A percentile compares a stretch with the other conserved stretches of the same genome.
phyloP scores from a whole-genome alignment of 2,113 vertebrate genomes.

The Girardinichthys multiradiatus region DNA sequence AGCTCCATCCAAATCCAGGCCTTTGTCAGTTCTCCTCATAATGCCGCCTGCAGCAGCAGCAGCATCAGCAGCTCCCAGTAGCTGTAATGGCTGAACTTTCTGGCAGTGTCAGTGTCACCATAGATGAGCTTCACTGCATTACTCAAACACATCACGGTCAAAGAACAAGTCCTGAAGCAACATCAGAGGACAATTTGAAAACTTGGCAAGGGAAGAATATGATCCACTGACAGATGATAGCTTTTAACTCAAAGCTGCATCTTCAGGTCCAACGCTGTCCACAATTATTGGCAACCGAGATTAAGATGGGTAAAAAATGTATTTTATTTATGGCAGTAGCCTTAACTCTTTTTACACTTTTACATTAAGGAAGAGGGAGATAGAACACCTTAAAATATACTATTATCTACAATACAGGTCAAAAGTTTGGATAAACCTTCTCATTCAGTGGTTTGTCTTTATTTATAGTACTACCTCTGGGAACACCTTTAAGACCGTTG shows the following conservation, averaged over 20 bases:
- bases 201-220: slow-evolving; percentile 13
- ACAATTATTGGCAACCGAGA: neutral
- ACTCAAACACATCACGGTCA: slow-evolving; percentile 13
- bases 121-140: slow-evolving; percentile 30
- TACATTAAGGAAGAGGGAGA: no score
- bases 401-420: no score
- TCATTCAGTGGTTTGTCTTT: no score
- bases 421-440: no score
- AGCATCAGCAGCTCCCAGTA: slow-evolving; percentile 18
- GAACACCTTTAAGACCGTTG: no score
- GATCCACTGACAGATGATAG: neutral
- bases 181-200: neutral
- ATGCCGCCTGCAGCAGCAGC: slow-evolving; percentile 22
- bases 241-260: neutral
- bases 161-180: slow-evolving; percentile 15
- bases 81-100: slow-evolving; percentile 52
- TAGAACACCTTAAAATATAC: no score
- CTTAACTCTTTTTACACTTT: neutral
- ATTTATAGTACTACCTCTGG: no score
- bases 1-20: slow-evolving; percentile 7
- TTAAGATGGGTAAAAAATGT: no score
- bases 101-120: slow-evolving; percentile 23
- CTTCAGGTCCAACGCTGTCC: neutral
- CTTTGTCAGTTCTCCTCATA: slow-evolving; percentile 13
- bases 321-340: neutral